These are phyloP conservation scores for Pangasianodon hypophthalmus DNA, from an alignment of 2,113 vertebrate genomes.

Conservation along the genomic window DNA sequence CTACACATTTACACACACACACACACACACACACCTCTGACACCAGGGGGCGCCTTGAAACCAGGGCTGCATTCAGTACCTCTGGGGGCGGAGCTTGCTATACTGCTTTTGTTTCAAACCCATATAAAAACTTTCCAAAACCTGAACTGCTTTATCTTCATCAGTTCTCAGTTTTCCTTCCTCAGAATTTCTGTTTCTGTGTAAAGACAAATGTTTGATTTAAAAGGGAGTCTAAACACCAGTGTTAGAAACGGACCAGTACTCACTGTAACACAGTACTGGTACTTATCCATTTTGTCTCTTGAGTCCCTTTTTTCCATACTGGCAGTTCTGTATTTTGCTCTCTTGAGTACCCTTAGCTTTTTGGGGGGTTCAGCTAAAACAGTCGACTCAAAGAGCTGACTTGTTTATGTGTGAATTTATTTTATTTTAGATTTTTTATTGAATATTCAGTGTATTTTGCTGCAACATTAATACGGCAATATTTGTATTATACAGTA, in stretches of 20 bases:
- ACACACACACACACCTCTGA: not conserved
- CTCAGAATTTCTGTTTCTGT: too few species aligned
- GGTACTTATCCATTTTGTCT: too few species aligned
- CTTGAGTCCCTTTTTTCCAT: not conserved
- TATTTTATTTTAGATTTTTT: not conserved
- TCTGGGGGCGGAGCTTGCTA: not conserved
- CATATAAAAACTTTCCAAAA: not conserved
- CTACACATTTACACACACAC: not conserved
- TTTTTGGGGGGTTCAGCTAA: not conserved
- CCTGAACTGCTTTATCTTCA: not conserved
- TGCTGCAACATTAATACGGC: not conserved
- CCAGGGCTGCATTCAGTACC: not conserved
- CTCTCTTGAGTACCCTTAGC: too few species aligned
- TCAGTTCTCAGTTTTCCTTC: too few species aligned
- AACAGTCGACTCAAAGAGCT: not conserved
- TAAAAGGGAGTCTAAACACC: too few species aligned
- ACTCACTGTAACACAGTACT: not conserved
- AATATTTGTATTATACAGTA: not conserved
- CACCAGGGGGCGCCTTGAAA: not conserved
- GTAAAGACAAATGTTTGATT: too few species aligned
- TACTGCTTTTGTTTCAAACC: not conserved
- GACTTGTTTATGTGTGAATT: not conserved
- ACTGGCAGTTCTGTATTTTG: not conserved
- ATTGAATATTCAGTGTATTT: not conserved
- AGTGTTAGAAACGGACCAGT: not conserved